Evolutionary conservation across 1,140 invertebrate species (phyloP).

Genomic region (Cepaea nemoralis): DNA sequence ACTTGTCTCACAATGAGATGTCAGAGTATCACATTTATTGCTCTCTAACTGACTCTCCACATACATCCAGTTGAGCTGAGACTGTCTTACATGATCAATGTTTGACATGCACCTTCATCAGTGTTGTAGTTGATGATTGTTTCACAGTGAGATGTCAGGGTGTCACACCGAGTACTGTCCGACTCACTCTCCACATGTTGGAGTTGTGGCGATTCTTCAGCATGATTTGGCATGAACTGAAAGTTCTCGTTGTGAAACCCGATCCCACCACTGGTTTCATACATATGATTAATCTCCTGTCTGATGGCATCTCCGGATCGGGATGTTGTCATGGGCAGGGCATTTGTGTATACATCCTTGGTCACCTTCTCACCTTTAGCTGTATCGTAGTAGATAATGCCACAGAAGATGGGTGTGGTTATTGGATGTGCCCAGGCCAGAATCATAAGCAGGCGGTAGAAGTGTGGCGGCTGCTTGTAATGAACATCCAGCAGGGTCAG

Average conservation of each 20-base stretch:
- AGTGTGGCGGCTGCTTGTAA: conserved; percentile 47
- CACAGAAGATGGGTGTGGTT: conserved; percentile 62
- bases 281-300: conserved; percentile 26
- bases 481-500: conserved; percentile 78
- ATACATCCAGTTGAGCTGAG: too few species aligned
- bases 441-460: conserved; percentile 61
- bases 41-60: not conserved
- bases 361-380: conserved; percentile 44
- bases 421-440: conserved; percentile 72
- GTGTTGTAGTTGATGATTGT: conserved; percentile 36
- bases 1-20: conserved; percentile 25
- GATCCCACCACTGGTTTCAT: conserved; percentile 10
- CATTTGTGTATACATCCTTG: conserved; percentile 50
- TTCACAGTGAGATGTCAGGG: conserved; percentile 19
- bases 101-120: conserved; percentile 40
- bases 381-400: conserved; percentile 63
- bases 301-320: conserved; percentile 37
- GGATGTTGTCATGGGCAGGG: conserved; percentile 45
- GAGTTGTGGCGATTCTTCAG: not conserved
- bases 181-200: not conserved
- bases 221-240: conserved; percentile 22
- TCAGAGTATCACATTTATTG: not conserved
- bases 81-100: conserved; percentile 42
- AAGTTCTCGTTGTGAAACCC: conserved; percentile 46
- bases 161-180: conserved; percentile 8